Conservation (phyloP, 2,888 invertebrate species). For the Ormyrus thymus region DNA sequence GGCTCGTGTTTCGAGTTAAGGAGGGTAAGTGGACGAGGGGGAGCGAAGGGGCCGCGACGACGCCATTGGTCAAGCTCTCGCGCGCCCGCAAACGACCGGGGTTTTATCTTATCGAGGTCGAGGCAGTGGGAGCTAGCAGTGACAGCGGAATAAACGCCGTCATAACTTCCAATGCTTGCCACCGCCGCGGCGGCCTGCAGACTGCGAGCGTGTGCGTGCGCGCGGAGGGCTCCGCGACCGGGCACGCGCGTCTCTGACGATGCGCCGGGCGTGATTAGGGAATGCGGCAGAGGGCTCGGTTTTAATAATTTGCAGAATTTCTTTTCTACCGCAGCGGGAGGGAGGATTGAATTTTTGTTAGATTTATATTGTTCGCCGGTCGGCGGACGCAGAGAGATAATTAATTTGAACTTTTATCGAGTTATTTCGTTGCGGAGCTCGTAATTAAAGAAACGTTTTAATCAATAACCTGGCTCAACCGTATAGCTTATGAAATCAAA, state of each 20-base stretch:
- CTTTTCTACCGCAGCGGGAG: too few species aligned
- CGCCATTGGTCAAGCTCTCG: slow-evolving; percentile 45
- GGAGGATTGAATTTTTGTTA: too few species aligned
- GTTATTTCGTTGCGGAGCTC: too few species aligned
- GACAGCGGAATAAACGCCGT: slow-evolving; percentile 22
- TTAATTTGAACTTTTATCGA: too few species aligned
- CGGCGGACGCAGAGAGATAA: too few species aligned
- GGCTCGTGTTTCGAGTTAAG: not conserved
- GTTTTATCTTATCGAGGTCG: slow-evolving; percentile 51
- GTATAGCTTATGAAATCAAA: too few species aligned
- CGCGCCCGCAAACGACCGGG: slow-evolving; percentile 15
- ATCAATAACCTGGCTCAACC: too few species aligned
- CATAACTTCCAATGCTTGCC: slow-evolving; percentile 45
- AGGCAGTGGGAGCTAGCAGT: not conserved
- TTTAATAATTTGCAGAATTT: too few species aligned
- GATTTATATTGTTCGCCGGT: too few species aligned
- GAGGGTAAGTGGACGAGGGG: not conserved
- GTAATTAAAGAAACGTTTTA: too few species aligned
- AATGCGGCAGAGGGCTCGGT: too few species aligned
- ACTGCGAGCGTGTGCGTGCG: not conserved
- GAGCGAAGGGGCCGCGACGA: slow-evolving; percentile 4
- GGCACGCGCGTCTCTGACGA: not conserved
- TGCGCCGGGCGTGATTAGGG: not conserved
- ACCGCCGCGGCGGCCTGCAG: not conserved
- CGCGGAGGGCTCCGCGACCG: not conserved